Evolutionary conservation across 2,888 invertebrate species (phyloP).

Genomic region (Graphium colonna): DNA sequence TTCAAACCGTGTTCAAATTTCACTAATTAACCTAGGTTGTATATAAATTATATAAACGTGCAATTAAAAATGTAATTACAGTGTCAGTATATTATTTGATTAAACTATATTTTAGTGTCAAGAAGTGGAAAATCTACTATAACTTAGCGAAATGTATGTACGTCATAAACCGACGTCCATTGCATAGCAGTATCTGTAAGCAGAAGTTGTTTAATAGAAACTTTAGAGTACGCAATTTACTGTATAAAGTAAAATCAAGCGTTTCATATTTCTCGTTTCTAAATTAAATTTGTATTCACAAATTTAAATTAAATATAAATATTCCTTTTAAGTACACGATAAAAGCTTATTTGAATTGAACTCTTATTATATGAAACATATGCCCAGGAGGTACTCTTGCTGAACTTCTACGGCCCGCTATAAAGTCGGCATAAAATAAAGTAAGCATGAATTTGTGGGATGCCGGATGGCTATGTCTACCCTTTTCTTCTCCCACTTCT

Average conservation of each 20-base stretch:
- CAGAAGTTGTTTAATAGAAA: conserved; percentile 12
- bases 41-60: too few species aligned
- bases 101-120: conserved; percentile 5
- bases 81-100: too few species aligned
- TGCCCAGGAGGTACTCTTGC: too few species aligned
- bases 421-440: too few species aligned
- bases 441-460: too few species aligned
- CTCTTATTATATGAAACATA: neutral
- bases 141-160: conserved; percentile 10
- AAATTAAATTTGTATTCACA: neutral
- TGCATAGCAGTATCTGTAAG: conserved; percentile 5
- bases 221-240: neutral
- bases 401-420: too few species aligned
- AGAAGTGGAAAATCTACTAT: neutral
- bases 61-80: too few species aligned
- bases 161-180: conserved; percentile 8
- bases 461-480: too few species aligned
- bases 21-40: too few species aligned
- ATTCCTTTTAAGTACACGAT: neutral
- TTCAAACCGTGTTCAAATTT: too few species aligned
- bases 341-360: neutral
- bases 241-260: neutral
- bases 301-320: neutral
- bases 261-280: neutral
- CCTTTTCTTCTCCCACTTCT: too few species aligned